A percentile compares a stretch with the other conserved stretches of the same genome.
These are phyloP conservation scores for Heliornis fulica DNA, from an alignment of 2,113 vertebrate species.

Conservation along the genomic window DNA sequence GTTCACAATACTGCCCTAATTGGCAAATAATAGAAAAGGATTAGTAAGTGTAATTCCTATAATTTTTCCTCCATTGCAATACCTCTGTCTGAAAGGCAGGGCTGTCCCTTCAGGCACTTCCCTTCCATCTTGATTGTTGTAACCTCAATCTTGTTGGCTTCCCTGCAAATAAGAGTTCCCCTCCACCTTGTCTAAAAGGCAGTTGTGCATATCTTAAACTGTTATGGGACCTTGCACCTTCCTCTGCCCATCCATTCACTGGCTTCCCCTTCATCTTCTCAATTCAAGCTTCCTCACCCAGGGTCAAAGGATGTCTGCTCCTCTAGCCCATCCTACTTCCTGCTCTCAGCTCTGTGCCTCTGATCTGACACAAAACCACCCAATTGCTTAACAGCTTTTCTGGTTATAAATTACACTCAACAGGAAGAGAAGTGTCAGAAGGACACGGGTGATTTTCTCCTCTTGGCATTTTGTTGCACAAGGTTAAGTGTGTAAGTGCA, in stretches of 20 bases:
- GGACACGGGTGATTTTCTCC: neutral
- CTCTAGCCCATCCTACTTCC: neutral
- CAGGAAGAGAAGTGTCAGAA: neutral
- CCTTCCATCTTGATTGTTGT: neutral
- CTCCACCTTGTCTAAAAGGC: neutral
- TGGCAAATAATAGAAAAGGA: neutral
- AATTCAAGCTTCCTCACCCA: neutral
- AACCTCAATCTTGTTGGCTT: neutral
- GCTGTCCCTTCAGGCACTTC: neutral
- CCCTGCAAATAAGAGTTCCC: neutral
- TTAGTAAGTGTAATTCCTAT: neutral
- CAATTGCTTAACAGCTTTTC: neutral
- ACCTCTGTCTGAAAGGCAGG: neutral
- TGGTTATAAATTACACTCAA: neutral
- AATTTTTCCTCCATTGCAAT: neutral
- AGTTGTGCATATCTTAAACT: neutral
- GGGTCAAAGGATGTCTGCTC: neutral
- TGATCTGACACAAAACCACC: neutral
- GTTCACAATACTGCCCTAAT: neutral
- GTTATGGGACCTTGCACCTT: neutral
- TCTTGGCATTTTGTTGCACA: neutral
- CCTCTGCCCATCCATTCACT: neutral
- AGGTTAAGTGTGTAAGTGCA: neutral
- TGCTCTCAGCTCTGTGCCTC: neutral
- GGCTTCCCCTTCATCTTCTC: neutral